A percentile compares a stretch with the other conserved stretches of the same genome.
Conservation (phyloP, 2,888 invertebrate species). For the Muscina levida region DNA sequence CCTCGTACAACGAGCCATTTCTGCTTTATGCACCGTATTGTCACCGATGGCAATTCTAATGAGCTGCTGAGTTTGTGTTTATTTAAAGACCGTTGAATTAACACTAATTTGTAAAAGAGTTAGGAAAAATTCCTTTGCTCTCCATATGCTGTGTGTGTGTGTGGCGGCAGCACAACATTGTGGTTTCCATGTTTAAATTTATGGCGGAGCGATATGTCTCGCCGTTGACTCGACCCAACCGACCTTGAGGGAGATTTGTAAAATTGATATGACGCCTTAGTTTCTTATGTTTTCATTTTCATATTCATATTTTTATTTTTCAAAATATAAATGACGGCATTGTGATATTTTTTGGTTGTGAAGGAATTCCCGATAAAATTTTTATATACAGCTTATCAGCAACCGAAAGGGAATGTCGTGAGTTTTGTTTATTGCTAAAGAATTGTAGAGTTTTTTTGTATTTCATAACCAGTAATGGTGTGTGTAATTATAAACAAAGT, state of each 20-base stretch:
- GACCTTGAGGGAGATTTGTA: constrained; percentile 12
- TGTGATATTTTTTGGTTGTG: too few species aligned
- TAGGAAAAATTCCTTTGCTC: constrained; percentile 20
- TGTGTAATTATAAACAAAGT: too few species aligned
- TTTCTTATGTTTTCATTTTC: background rate
- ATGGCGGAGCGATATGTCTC: background rate
- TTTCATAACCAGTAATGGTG: too few species aligned
- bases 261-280: background rate
- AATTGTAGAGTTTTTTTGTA: too few species aligned
- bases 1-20: constrained; percentile 60
- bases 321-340: background rate
- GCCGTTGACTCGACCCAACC: background rate
- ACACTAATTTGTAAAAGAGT: constrained; percentile 54
- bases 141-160: too few species aligned
- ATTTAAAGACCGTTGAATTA: constrained; percentile 36
- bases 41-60: too few species aligned
- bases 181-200: constrained; percentile 21
- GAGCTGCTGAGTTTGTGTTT: too few species aligned
- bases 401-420: too few species aligned
- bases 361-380: too few species aligned
- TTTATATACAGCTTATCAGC: too few species aligned
- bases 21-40: background rate
- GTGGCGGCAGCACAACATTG: background rate
- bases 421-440: too few species aligned
- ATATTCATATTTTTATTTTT: background rate